These are phyloP conservation scores for Nannobrachium achirus DNA, from an alignment of 2,113 vertebrate species.

Conservation along the genomic window DNA sequence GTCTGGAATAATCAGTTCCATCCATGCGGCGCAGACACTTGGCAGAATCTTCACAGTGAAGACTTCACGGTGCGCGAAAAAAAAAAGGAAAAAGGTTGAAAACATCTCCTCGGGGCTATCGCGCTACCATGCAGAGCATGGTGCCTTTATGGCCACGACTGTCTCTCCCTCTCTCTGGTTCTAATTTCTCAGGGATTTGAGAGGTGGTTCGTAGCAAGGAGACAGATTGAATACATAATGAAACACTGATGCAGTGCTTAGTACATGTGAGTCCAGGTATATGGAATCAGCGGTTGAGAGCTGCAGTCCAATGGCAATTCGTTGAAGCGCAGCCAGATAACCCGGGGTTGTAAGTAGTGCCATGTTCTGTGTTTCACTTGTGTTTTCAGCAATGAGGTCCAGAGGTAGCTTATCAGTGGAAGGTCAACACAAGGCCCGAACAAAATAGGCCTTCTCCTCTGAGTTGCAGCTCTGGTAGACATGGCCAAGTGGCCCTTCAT, in stretches of 20 bases:
- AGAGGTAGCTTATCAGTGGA: slow-evolving; percentile 41
- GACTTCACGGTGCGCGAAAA: slow-evolving; percentile 33
- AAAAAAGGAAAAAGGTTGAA: slow-evolving; percentile 36
- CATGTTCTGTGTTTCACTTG: background rate
- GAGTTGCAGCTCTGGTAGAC: background rate
- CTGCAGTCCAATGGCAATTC: slow-evolving; percentile 33
- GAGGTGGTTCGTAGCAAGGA: slow-evolving; percentile 12
- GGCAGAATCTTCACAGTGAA: slow-evolving; percentile 51
- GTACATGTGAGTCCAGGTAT: slow-evolving; percentile 1
- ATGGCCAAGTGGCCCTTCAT: no score
- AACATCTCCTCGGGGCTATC: slow-evolving; percentile 35
- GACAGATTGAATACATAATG: background rate
- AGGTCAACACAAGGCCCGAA: slow-evolving; percentile 40
- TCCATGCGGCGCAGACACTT: slow-evolving; percentile 53
- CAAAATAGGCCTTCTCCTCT: slow-evolving; percentile 3
- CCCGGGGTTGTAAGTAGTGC: slow-evolving; percentile 60
- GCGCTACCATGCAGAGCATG: slow-evolving; percentile 30
- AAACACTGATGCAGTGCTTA: background rate
- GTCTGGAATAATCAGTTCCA: slow-evolving; percentile 68
- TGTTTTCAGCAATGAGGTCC: background rate
- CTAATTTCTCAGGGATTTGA: slow-evolving; percentile 2
- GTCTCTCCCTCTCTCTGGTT: slow-evolving; percentile 6
- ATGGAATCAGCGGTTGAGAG: slow-evolving; percentile 39
- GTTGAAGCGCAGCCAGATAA: slow-evolving; percentile 50
- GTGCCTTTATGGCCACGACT: slow-evolving; percentile 2